Percentiles rank a stretch among this genome's conserved stretches.
Evolutionary conservation across 2,113 vertebrate species (phyloP).

Genomic region (Ammodramus savannarum): DNA sequence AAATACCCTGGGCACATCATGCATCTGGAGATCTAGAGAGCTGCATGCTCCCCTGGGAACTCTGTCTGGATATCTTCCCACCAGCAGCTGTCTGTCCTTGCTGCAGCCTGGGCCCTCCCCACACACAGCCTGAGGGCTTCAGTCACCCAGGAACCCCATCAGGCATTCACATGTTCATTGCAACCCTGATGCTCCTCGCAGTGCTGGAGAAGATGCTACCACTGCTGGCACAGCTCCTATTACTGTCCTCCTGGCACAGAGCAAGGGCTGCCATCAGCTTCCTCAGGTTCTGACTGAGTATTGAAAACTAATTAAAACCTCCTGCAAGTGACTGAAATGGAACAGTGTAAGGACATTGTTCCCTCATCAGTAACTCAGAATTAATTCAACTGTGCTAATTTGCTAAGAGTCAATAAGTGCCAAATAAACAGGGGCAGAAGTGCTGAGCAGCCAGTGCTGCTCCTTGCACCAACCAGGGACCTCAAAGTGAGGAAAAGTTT

Average conservation of each 20-base stretch:
- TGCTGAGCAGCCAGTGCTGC: not conserved
- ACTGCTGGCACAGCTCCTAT: not conserved
- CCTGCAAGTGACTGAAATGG: not conserved
- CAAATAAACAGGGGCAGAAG: not conserved
- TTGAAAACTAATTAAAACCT: not conserved
- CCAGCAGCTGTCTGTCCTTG: not conserved
- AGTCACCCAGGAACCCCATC: accelerated
- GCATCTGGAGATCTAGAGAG: not conserved
- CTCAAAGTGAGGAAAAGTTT: not conserved
- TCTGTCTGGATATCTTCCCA: not conserved
- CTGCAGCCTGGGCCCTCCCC: not conserved
- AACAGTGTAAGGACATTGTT: not conserved
- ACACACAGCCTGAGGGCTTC: accelerated
- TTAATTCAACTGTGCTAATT: not conserved
- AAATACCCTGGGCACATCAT: accelerated
- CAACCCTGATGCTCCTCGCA: not conserved
- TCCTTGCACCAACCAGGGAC: accelerated
- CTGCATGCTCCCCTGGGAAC: not conserved
- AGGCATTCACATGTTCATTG: not conserved
- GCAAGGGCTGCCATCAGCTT: not conserved
- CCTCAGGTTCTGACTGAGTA: not conserved
- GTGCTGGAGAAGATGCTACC: accelerated
- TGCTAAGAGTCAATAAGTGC: not conserved
- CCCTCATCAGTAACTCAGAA: not conserved
- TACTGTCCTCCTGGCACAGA: not conserved